Base-by-base conservation (phyloP, 1,140 invertebrate genomes). In the Drosophila simulans region DNA sequence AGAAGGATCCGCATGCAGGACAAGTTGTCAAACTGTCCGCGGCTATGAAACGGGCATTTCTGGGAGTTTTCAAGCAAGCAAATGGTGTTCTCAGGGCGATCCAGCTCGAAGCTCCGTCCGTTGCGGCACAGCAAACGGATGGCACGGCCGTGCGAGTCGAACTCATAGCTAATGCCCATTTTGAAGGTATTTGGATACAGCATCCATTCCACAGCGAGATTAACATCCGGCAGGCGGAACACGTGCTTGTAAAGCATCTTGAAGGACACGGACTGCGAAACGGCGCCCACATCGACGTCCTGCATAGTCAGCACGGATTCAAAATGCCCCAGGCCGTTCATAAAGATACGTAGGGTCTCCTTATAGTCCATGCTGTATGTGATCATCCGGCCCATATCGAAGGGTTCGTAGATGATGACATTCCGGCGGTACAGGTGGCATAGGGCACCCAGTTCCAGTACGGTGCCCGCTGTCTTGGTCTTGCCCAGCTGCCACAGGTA, bases 251-350 rank as follows among this genome's bases (percentile, higher is more conserved):
- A 98, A 1, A 98, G 92, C 52, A 95, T 93, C 91, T 96, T 95
- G 91, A 97, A 98, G 10, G 96, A 93, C 62, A 97, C 93, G 43
- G 97, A 96, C 94, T 98, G 97, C 90, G 96, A 97, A 90, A 96
- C 95, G 34, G 96, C 96, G 64, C 95, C 94, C 69, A 93, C 93
- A 39, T 94, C 92, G 51, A 97, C 95, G 75, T 95, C 94, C 46
- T 95, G 93, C 91, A 94, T 95, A 1, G 94, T 94, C 76, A 96
- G 96, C 3, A 98, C 95, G 39, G 94, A 94, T 93, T 98, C 97
- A 92, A 96, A 97, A 84, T 97, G 96, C 39, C 93, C 93, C 68
- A 94, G 95, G 5, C 94, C 93, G 27, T 95, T 94, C 62, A 95
- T 93, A 92, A 96, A 97, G 22, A 98, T 34, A 17, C 53, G 37